Base-by-base conservation (phyloP, 2,797 vertebrate genomes). In the Lycodopsis pacificus region DNA sequence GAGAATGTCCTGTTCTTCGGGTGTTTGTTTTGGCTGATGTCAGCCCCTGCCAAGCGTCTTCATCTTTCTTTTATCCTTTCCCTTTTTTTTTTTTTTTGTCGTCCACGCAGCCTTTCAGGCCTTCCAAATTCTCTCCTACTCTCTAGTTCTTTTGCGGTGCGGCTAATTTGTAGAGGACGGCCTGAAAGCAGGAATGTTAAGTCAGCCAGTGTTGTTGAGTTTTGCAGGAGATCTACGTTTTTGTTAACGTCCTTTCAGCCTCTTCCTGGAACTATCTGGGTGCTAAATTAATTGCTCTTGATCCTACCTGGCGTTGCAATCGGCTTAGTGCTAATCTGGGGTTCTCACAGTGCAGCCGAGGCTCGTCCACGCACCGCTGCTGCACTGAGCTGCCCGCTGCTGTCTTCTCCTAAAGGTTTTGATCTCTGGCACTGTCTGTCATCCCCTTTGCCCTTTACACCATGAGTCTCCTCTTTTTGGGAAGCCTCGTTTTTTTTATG, bases 221-320 rank as follows among this genome's bases (percentile, higher is more conserved):
- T 89, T 84, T 84, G 70, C 22, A 13, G 74, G 42, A 77, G 82
- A 71, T 87, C 77, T 72, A 0, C 20, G 59, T 83, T 86, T 86
- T 87, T 83, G 70, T 82, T 80, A 66, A 59, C 44, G 77, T 80
- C 80, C 83, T 85, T 86, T 85, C 76, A 77, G 71, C 64, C 68
- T 84, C 81, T 91, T 93, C 86, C 83, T 90, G 86, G 88, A 91
- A 90, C 88, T 85, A 88, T 92, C 88, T 86, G 88, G 90, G 88
- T 88, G 91, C 91, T 93, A 93, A 93, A 93, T 94, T 86, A 94
- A 94, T 94, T 93, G 91, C 89, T 83, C 86, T 88, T 91, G 88
- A 92, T 93, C 88, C 90, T 84, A 91, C 88, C 89, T 92, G 78
- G 82, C 79, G 75, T 91, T 86, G 89, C 88, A 92, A 88, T 91